These are phyloP conservation scores for Aurelia coerulea DNA, from an alignment of 30 jellyfish, hydroid and myxozoan genomes.

Conservation along the genomic window DNA sequence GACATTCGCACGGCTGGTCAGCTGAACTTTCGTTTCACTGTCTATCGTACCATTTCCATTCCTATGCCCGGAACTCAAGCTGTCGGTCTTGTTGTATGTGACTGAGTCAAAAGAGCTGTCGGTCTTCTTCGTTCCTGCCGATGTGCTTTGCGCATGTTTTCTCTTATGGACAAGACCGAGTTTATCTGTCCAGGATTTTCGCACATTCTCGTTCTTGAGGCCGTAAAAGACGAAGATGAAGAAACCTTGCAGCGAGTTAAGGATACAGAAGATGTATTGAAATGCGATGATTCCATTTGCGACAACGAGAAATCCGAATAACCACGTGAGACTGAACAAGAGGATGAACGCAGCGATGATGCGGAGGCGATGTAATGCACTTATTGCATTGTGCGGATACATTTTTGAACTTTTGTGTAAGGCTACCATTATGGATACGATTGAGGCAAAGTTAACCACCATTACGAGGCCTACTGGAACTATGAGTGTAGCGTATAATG, in stretches of 20 bases:
- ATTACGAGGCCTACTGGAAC: constrained; percentile 71
- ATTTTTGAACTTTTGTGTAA: constrained; percentile 71
- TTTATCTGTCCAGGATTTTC: constrained; percentile 76
- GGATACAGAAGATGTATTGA: constrained; percentile 88
- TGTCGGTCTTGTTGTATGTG: constrained; percentile 57
- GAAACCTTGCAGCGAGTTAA: constrained; percentile 81
- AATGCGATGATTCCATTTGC: constrained; percentile 72
- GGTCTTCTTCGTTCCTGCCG: constrained; percentile 58
- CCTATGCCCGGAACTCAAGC: constrained; percentile 37
- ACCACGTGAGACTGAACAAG: constrained; percentile 91
- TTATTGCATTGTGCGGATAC: constrained; percentile 78
- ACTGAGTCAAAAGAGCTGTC: constrained; percentile 68
- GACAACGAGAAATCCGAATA: constrained; percentile 82
- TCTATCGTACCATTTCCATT: constrained; percentile 21
- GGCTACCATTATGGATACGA: constrained; percentile 67
- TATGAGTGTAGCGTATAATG: constrained; percentile 75
- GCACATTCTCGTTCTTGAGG: constrained; percentile 81
- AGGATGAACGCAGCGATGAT: constrained; percentile 83
- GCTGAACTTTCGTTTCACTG: constrained; percentile 28
- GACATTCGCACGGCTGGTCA: constrained; percentile 47
- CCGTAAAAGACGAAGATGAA: constrained; percentile 80
- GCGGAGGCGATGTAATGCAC: constrained; percentile 70
- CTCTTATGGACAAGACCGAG: constrained; percentile 20
- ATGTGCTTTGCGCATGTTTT: constrained; percentile 8
- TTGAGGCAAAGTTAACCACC: constrained; percentile 61